Conservation (phyloP, 2,113 vertebrate genomes). For the Serinus canaria region DNA sequence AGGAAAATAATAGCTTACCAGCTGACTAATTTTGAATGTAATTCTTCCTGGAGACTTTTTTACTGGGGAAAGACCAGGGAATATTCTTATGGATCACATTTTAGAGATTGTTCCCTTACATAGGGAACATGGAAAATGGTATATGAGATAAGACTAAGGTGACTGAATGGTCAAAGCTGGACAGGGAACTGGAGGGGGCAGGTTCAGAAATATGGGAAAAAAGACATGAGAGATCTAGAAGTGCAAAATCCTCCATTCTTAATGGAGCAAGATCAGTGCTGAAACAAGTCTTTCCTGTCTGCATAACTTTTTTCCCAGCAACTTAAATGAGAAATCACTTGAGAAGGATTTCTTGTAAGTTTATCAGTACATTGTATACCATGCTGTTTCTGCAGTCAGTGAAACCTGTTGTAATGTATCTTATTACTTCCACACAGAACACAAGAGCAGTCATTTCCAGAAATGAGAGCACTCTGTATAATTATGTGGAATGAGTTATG, state of each 20-base stretch:
- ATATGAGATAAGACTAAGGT: background rate
- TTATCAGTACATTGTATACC: background rate
- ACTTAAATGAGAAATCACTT: background rate
- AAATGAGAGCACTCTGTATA: constrained; percentile 29
- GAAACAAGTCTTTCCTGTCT: background rate
- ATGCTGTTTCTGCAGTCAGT: background rate
- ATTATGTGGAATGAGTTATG: constrained; percentile 24
- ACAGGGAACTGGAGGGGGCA: background rate
- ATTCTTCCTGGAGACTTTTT: background rate
- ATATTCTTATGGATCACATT: background rate
- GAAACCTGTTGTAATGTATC: background rate
- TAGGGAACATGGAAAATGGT: background rate
- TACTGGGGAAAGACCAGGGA: background rate
- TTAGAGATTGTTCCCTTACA: background rate
- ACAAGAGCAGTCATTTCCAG: constrained; percentile 38
- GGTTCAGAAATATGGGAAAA: background rate
- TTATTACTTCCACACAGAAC: background rate
- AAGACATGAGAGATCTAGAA: background rate
- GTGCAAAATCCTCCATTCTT: background rate
- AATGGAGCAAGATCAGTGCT: background rate
- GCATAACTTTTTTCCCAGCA: background rate
- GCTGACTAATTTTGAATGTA: background rate
- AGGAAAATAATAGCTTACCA: background rate
- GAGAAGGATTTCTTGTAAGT: background rate
- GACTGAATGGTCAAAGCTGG: background rate